Evolutionary conservation across 2,888 invertebrate genomes (phyloP).

Genomic region (Orthosia gracilis): DNA sequence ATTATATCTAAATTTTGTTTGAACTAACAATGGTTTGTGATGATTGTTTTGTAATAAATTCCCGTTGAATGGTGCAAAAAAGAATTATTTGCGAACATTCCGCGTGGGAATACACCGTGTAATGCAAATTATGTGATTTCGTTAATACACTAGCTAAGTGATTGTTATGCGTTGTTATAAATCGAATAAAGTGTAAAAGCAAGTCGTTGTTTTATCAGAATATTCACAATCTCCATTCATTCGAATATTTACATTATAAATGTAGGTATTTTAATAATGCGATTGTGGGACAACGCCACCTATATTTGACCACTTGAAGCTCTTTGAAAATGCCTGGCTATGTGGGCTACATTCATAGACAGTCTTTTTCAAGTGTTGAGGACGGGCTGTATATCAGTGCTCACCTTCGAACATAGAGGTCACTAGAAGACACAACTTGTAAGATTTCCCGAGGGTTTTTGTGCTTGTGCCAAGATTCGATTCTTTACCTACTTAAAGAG

Average conservation of each 20-base stretch:
- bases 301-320: background rate
- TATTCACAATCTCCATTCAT: too few species aligned
- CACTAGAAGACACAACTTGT: conserved; percentile 10
- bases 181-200: conserved; percentile 48
- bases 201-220: conserved; percentile 27
- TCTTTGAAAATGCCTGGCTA: background rate
- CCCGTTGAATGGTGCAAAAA: conserved; percentile 29
- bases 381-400: too few species aligned
- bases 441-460: conserved; percentile 1
- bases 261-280: too few species aligned
- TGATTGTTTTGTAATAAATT: conserved; percentile 13
- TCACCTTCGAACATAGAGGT: conserved; percentile 24
- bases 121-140: conserved; percentile 40
- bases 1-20: background rate
- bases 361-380: background rate
- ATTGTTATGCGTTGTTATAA: conserved; percentile 58
- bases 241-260: too few species aligned
- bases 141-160: conserved; percentile 28
- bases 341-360: too few species aligned
- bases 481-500: conserved; percentile 20
- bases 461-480: conserved; percentile 51
- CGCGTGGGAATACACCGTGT: conserved; percentile 38
- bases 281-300: conserved; percentile 17
- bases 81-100: conserved; percentile 35
- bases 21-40: conserved; percentile 1